Percentiles rank a stretch among this genome's conserved stretches.
Conservation (phyloP, 2,888 invertebrate species). For the Agrenia bidenticulata region DNA sequence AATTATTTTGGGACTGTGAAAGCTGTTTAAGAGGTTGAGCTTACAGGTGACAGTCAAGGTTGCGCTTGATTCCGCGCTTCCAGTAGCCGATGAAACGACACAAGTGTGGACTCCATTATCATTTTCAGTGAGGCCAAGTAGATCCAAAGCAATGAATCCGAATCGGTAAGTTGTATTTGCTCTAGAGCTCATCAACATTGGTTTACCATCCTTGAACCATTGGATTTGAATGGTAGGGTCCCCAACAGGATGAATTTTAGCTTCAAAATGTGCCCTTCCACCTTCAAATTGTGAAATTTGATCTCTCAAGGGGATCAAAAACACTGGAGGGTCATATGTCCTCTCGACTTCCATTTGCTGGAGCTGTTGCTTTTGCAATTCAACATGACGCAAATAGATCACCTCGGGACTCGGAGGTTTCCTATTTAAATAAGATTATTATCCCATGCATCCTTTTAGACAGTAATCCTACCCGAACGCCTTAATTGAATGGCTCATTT, state of each 20-base stretch:
- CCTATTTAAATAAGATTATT: constrained; percentile 21
- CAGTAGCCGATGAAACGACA: constrained; percentile 81
- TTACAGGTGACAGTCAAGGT: constrained; percentile 65
- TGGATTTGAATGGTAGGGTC: constrained; percentile 95
- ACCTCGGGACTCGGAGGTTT: constrained; percentile 69
- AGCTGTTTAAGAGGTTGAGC: too few relatives aligned
- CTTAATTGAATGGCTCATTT: too few relatives aligned
- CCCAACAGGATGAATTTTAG: constrained; percentile 93
- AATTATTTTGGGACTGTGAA: too few relatives aligned
- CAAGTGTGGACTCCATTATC: constrained; percentile 78
- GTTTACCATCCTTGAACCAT: constrained; percentile 94
- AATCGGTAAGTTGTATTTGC: constrained; percentile 94
- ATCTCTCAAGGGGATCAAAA: constrained; percentile 83
- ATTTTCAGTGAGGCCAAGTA: constrained; percentile 72
- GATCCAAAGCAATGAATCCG: constrained; percentile 92
- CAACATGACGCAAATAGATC: constrained; percentile 87
- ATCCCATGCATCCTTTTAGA: too few relatives aligned
- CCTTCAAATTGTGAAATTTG: constrained; percentile 77
- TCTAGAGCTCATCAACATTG: constrained; percentile 67
- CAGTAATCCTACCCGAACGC: too few relatives aligned
- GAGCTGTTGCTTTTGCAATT: constrained; percentile 76
- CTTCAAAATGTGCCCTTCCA: constrained; percentile 93
- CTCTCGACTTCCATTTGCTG: constrained; percentile 81
- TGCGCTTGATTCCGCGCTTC: constrained; percentile 82
- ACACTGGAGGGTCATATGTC: constrained; percentile 86